Evolutionary conservation across 2,888 invertebrate species (phyloP).

Genomic region (Prosapia bicincta): DNA sequence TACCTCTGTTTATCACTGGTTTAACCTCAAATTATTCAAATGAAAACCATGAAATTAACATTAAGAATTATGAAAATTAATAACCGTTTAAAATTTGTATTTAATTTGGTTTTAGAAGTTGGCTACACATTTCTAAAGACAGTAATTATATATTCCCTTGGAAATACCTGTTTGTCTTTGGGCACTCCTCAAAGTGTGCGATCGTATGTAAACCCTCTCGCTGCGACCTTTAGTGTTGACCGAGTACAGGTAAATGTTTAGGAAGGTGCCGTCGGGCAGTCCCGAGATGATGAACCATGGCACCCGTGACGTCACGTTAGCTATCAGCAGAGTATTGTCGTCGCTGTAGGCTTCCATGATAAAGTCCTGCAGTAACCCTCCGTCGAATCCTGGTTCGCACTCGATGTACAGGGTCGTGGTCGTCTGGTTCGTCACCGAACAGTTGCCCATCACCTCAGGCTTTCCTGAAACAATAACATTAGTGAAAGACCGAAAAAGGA

Average conservation of each 20-base stretch:
- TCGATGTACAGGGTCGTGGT: conserved; percentile 66
- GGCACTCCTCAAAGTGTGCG: conserved; percentile 68
- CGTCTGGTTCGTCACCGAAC: conserved; percentile 69
- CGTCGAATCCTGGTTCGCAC: conserved; percentile 71
- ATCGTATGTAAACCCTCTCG: conserved; percentile 59
- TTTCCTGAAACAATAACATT: conserved; percentile 58
- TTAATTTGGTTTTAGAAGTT: too few species aligned
- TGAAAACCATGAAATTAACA: too few species aligned
- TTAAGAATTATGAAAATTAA: too few species aligned
- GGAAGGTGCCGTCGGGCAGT: conserved; percentile 63
- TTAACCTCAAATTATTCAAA: too few species aligned
- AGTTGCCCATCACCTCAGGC: conserved; percentile 68
- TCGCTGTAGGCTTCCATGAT: conserved; percentile 64
- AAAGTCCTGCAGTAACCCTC: conserved; percentile 68
- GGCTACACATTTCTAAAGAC: too few species aligned
- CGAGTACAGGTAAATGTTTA: conserved; percentile 64
- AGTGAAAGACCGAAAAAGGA: too few species aligned
- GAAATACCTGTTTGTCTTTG: conserved; percentile 67
- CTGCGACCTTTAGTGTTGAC: conserved; percentile 70
- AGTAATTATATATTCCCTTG: too few species aligned
- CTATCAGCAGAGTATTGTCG: conserved; percentile 48
- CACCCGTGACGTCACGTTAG: conserved; percentile 54
- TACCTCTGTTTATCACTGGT: too few species aligned
- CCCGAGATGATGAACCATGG: conserved; percentile 65
- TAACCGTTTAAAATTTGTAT: too few species aligned